A percentile compares a stretch with the other conserved stretches of the same genome.
Conservation (phyloP, 2,113 vertebrate species). For the Scopus umbretta region DNA sequence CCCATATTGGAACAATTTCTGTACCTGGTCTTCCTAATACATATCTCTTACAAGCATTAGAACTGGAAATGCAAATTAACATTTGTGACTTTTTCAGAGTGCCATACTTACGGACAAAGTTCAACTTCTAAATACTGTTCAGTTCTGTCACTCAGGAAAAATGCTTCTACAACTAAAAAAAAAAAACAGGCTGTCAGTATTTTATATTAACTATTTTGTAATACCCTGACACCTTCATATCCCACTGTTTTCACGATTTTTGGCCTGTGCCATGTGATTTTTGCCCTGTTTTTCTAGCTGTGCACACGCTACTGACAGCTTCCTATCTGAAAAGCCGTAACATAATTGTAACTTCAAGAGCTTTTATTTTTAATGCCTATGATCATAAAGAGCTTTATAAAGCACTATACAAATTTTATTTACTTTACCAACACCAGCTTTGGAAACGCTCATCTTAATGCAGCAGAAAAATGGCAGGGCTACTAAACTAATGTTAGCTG, state of each 20-base stretch:
- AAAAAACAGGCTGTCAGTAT: neutral
- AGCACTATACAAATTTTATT: neutral
- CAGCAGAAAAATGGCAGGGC: neutral
- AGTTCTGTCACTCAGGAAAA: slow-evolving; percentile 84
- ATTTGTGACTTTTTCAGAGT: neutral
- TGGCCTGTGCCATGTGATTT: neutral
- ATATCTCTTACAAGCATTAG: neutral
- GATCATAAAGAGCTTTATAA: neutral
- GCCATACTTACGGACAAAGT: slow-evolving; percentile 87
- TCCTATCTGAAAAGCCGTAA: neutral
- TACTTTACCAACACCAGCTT: neutral
- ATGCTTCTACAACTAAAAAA: slow-evolving; percentile 86
- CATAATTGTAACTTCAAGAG: neutral
- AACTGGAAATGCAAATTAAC: neutral
- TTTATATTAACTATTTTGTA: neutral
- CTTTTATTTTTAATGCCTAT: neutral
- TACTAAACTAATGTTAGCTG: neutral
- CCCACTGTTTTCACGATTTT: neutral
- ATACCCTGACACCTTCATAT: neutral
- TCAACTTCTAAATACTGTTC: slow-evolving; percentile 91
- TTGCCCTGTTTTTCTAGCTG: neutral
- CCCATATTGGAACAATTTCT: neutral
- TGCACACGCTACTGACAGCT: neutral
- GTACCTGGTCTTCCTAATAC: neutral
- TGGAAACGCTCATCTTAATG: neutral